phyloP scores from a whole-genome alignment of 2,113 vertebrate genomes.

The Cephalopholis sonnerati region DNA sequence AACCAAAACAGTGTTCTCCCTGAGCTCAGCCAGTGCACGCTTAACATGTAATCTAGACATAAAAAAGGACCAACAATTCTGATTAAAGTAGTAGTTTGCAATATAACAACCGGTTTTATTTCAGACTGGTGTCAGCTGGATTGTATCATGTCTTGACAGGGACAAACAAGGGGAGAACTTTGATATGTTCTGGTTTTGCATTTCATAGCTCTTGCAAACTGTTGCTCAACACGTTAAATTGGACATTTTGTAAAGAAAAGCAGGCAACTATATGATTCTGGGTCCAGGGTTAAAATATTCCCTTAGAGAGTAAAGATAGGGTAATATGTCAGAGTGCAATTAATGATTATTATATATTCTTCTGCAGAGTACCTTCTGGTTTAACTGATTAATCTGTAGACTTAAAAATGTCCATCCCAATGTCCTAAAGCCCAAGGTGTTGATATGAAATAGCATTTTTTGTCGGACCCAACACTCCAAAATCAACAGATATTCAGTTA shows the following conservation, averaged over 20 bases:
- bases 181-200: not conserved
- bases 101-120: not conserved
- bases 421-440: not conserved
- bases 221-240: constrained; percentile 15
- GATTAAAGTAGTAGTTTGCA: not conserved
- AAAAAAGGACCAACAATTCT: not conserved
- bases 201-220: constrained; percentile 17
- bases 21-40: not conserved
- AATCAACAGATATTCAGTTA: not conserved
- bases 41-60: constrained; percentile 8
- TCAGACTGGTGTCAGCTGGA: not conserved
- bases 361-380: not conserved
- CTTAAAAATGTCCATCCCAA: no score
- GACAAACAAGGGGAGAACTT: not conserved
- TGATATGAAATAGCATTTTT: not conserved
- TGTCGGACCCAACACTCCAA: not conserved
- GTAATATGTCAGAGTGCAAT: not conserved
- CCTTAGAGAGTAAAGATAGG: not conserved
- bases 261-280: not conserved
- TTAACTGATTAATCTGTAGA: not conserved
- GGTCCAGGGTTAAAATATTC: not conserved
- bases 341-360: not conserved
- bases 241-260: not conserved
- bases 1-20: constrained; percentile 1
- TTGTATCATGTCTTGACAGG: not conserved